These are phyloP conservation scores for Triplophysa siluroides DNA, from an alignment of 2,113 vertebrate species.

Conservation along the genomic window DNA sequence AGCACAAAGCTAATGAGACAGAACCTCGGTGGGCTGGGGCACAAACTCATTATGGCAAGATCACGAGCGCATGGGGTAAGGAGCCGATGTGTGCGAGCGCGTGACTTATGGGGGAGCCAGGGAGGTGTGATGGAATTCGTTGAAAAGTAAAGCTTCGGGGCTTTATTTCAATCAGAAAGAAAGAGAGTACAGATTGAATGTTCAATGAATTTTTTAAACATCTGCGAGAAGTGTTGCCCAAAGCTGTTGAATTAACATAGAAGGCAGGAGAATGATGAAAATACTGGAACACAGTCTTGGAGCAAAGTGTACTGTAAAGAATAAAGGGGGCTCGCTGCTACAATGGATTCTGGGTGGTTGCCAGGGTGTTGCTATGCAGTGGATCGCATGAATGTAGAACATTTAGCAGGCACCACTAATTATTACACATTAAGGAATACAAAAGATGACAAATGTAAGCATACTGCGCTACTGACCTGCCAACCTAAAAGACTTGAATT, in stretches of 20 bases:
- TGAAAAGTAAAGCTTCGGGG: conserved; percentile 30
- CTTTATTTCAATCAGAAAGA: conserved; percentile 30
- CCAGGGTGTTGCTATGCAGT: not conserved
- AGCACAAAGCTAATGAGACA: conserved; percentile 44
- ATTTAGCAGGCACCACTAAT: not conserved
- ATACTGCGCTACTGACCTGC: not conserved
- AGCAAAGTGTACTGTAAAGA: not conserved
- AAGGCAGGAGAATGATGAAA: conserved; percentile 8
- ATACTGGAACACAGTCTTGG: not conserved
- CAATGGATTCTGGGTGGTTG: conserved; percentile 1
- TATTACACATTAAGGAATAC: not conserved
- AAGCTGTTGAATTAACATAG: conserved; percentile 6
- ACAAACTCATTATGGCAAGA: conserved; percentile 38
- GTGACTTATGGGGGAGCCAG: conserved; percentile 15
- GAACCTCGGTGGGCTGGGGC: conserved; percentile 26
- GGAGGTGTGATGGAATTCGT: conserved; percentile 24
- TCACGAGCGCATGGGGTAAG: not conserved
- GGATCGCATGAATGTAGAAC: no score
- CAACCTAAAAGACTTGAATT: not conserved
- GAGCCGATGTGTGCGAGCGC: not conserved
- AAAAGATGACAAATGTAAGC: not conserved
- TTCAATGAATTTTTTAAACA: conserved; percentile 34
- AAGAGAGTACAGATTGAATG: conserved; percentile 16
- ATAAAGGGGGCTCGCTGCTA: not conserved
- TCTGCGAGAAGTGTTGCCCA: not conserved